Conservation (phyloP, 2,113 vertebrate genomes). For the Chloropsis cyanopogon region DNA sequence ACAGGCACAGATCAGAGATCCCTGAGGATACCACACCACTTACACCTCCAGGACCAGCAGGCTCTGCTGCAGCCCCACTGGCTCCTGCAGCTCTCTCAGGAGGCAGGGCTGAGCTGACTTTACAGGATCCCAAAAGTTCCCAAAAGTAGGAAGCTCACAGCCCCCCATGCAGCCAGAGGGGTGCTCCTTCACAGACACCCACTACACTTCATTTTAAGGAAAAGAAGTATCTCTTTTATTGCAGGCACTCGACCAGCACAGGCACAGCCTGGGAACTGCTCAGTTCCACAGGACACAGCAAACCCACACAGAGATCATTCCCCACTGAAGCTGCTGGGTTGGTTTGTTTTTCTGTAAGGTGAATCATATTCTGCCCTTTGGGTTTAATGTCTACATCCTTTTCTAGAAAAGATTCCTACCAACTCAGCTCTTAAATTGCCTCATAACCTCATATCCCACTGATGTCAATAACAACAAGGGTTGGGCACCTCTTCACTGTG, state of each 20-base stretch:
- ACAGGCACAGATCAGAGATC: not conserved
- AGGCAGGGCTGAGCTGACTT: not conserved
- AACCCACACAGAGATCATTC: not conserved
- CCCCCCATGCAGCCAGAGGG: not conserved
- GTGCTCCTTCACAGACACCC: not conserved
- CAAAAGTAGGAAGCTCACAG: fast-evolving
- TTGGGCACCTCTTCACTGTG: not conserved
- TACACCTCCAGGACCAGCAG: fast-evolving
- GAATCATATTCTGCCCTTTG: not conserved
- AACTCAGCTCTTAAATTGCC: not conserved
- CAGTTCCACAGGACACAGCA: not conserved
- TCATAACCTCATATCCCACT: not conserved
- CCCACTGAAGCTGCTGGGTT: fast-evolving
- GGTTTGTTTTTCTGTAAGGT: not conserved
- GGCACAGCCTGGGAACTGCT: not conserved
- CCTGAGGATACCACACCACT: not conserved
- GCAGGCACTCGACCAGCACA: not conserved
- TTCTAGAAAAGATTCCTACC: not conserved
- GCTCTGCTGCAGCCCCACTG: not conserved
- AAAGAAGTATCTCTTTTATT: not conserved
- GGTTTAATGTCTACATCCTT: not conserved
- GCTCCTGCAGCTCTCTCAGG: not conserved
- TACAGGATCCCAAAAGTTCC: not conserved
- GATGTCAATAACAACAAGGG: fast-evolving
- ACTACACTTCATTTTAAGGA: not conserved